Evolutionary conservation across 2,797 vertebrate genomes (phyloP), one percentile per base, ranked within the genome.

Genomic region (Labeo calbasu): DNA sequence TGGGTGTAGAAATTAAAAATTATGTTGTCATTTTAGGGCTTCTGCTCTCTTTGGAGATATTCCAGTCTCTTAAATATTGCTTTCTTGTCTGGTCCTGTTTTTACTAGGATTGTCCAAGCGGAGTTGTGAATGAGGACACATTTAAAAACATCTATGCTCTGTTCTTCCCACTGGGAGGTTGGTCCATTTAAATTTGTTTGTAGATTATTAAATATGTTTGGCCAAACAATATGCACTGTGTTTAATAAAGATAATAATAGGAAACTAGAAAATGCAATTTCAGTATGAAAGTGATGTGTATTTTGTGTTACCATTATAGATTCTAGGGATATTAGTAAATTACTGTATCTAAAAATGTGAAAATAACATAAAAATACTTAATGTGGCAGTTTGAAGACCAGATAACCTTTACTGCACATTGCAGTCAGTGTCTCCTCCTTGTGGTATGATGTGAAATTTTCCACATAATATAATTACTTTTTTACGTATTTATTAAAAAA

Each of bases 121-220:
- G 98, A 78, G 96, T 97, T 66, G 98, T 99, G 90, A 98, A 97
- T 0, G 98, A 99, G 92, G 98, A 99, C 86, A 97, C 96, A 89
- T 99, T 99, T 95, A 97, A 98, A 92, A 97, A 94, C 90, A 99
- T 99, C 92, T 99, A 99, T 91, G 98, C 97, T 71, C 97, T 99
- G 94, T 99, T 99, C 92, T 99, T 99, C 90, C 98, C 98, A n/a
- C 97, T 98, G 93, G 98, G 98, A 96, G 98, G 98, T 99, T 91
- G 96, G 97, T 85, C 55, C 32, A 36, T 9, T 66, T 63, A 51
- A 57, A 36, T 36, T n/a, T 55, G 25, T 28, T 32, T 8, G 6
- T 63, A 32, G 53, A 17, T 13, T 19, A 40, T 66, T 19, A 10
- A 43, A n/a, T 61, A 57, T 63, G 43, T 32, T 59, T 21, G 25